A percentile compares a stretch with the other conserved stretches of the same genome.
Evolutionary conservation across 2,888 invertebrate genomes (phyloP).

Genomic region (Conomelus anceps): DNA sequence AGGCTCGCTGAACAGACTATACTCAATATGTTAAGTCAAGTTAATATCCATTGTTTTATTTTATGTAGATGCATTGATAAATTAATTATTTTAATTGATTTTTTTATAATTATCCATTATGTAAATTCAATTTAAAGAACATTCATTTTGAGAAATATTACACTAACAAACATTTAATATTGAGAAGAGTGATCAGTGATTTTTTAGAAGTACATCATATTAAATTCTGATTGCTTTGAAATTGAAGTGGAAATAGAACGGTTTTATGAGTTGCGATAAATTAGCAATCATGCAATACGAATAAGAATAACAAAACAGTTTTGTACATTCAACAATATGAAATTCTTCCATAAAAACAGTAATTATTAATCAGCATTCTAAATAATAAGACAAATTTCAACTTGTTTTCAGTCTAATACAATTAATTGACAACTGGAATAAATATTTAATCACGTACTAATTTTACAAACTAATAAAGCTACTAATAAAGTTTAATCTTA

Average conservation of each 20-base stretch:
- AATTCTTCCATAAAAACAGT: neutral
- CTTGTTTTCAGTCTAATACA: neutral
- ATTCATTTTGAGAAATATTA: neutral
- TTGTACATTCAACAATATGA: neutral
- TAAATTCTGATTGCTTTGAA: neutral
- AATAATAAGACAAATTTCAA: neutral
- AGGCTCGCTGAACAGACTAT: too few species aligned
- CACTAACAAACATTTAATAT: neutral
- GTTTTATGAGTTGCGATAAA: neutral
- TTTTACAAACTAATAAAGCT: neutral
- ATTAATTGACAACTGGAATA: neutral
- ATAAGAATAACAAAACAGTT: neutral
- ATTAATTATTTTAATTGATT: too few species aligned
- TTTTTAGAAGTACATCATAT: neutral
- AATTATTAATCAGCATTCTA: neutral
- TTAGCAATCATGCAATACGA: neutral
- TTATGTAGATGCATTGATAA: too few species aligned
- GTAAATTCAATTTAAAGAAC: neutral
- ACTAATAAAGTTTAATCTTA: neutral
- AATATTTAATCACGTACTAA: neutral
- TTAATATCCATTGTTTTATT: too few species aligned
- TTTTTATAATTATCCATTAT: too few species aligned
- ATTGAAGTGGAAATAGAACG: neutral
- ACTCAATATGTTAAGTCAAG: too few species aligned
- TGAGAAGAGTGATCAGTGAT: neutral